Base-by-base conservation (phyloP, 2,113 vertebrate species). In the Fulica atra region DNA sequence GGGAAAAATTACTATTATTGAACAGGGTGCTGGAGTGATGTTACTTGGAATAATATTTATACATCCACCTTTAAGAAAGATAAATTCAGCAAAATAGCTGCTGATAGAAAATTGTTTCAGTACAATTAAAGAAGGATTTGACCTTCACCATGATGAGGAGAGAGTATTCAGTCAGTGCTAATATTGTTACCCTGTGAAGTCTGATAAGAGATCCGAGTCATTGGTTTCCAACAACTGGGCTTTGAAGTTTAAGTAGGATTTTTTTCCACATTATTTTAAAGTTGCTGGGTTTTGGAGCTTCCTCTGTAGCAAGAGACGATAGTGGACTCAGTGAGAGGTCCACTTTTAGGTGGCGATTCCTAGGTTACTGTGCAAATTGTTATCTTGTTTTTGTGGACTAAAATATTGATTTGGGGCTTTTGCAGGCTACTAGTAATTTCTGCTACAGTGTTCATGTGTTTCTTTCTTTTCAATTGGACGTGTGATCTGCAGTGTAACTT, bases 341-440 rank as follows among this genome's bases (percentile, higher is more conserved):
- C 20, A 16, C 29, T 69, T 89, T 48, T 54, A 88, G 57, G 42
- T 88, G 16, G 15, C 33, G 71, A n/a, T 86, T 82, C 56, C 26
- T 77, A 3, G 56, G 42, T 88, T 68, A 42, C 38, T 86, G 6
- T 77, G 48, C 31, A 90, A 93, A 74, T 83, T 0, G 4, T 66
- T 78, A 31, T 68, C 84, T 93, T 1, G 0, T 42, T 92, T 95
- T 84, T 74, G 56, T 53, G 71, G 60, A 16, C 7, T 7, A 70
- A 79, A 57, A 42, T 95, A 91, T 35, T 68, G 73, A 71, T 91
- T 76, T 89, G 57, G 48, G 63, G 65, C 17, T 91, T 93, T 92
- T 71, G 42, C 74, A 40, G 21, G 26, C 84, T 88, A 46, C 33
- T 88, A 78, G 25, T 83, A 31, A 81, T 77, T 86, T 88, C 72